Evolutionary conservation across 2,797 vertebrate species (phyloP).

Genomic region (Notolabrus celidotus): DNA sequence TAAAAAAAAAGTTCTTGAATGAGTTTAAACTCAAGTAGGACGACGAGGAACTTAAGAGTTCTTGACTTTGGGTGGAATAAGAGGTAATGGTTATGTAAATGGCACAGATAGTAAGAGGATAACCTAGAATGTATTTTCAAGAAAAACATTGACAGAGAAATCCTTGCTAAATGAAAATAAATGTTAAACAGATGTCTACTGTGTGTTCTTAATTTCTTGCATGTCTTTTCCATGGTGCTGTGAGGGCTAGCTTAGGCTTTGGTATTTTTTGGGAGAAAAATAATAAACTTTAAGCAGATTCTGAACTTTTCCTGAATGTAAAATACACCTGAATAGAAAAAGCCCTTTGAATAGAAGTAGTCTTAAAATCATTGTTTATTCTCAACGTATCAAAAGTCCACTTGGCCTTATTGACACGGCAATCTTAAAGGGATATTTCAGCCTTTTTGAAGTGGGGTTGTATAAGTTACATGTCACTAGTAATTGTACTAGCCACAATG

Average conservation of each 20-base stretch:
- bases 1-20: constrained; percentile 53
- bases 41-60: constrained; percentile 36
- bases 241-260: too few species aligned
- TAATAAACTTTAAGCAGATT: background rate
- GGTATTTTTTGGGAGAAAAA: background rate
- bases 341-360: too few species aligned
- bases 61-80: constrained; percentile 16
- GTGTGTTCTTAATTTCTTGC: background rate
- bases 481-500: too few species aligned
- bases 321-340: background rate
- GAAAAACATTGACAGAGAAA: background rate
- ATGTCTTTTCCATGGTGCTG: too few species aligned
- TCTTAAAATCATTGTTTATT: too few species aligned
- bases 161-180: constrained; percentile 7
- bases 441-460: too few species aligned
- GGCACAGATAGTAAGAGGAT: constrained; percentile 9
- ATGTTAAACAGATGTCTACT: background rate
- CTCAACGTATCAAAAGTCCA: too few species aligned
- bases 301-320: background rate
- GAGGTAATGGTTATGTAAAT: constrained; percentile 20
- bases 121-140: constrained; percentile 18
- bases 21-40: constrained; percentile 32
- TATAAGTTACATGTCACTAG: too few species aligned
- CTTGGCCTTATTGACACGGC: too few species aligned
- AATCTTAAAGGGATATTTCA: too few species aligned